Base-by-base conservation (phyloP, 2,888 invertebrate species). In the Dicranocentrus wangi region DNA sequence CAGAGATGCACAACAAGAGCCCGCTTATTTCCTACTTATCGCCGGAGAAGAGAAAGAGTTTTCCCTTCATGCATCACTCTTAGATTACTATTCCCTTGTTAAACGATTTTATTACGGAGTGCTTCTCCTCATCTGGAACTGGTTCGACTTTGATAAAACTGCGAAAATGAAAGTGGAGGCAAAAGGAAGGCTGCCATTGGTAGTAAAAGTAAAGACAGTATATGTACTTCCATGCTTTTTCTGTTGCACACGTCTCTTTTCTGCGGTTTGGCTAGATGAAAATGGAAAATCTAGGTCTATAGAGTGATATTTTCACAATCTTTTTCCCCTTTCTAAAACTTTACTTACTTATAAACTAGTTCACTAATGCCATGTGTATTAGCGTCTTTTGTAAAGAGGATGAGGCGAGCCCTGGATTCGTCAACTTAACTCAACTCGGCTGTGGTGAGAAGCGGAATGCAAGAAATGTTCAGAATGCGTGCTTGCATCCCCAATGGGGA, bases 401-500 rank as follows among this genome's bases (percentile, higher is more conserved):
- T 47, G 15, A 47, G 47, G 39, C 5, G 39, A 39, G 7, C n/a
- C 21, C 17, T n/a, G 17, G 15, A 60, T 13, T 32, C 15, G 51
- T 65, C 51, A 53, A 39, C 73, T 65, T 17, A 23, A 39, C 55
- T 73, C 65, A 15, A n/a, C 43, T 66, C 43, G 43, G 23, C 68
- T 60, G 19, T 42, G 13, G 63, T 77, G 77, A 69, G 53, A 71
- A 47, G 47, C 63, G 61, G 70, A 63, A 78, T 78, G 70, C 70
- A 43, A 71, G 71, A 65, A 71, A 78, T 78, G 69, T 21, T 32
- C 25, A 63, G 63, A 63, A 78, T 65, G 78, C 53, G 61, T 42
- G 15, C 23, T 25, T 23, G 3, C n/a, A 17, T 17, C 51, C n/a
- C n/a, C n/a, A n/a, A n/a, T n/a, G n/a, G n/a, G n/a, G n/a, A n/a